These are phyloP conservation scores for Sinelater perroti DNA, from an alignment of 2,888 invertebrate genomes.

Conservation along the genomic window DNA sequence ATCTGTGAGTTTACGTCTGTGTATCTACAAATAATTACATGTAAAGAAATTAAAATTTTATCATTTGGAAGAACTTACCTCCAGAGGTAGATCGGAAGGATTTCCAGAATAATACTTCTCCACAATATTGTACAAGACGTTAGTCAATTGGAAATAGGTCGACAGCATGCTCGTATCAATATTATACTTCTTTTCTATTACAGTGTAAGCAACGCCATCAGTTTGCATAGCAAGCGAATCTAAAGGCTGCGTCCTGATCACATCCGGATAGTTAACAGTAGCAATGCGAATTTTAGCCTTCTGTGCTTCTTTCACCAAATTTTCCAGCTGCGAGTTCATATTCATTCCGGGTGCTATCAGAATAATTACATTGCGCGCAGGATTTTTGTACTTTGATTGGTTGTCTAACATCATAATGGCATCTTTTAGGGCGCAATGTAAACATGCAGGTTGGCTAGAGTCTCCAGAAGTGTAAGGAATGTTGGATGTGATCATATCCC, in stretches of 20 bases:
- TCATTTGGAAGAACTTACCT: slow-evolving; percentile 47
- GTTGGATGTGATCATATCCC: slow-evolving; percentile 61
- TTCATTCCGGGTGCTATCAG: slow-evolving; percentile 67
- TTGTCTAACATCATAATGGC: slow-evolving; percentile 63
- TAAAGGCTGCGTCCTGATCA: slow-evolving; percentile 59
- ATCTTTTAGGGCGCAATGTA: slow-evolving; percentile 61
- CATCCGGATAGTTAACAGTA: slow-evolving; percentile 66
- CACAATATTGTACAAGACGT: slow-evolving; percentile 62
- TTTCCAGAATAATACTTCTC: slow-evolving; percentile 62
- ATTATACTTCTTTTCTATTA: slow-evolving; percentile 65
- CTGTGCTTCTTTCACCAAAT: slow-evolving; percentile 59
- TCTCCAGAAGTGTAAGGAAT: slow-evolving; percentile 65
- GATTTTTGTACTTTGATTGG: slow-evolving; percentile 57
- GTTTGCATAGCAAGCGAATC: slow-evolving; percentile 62
- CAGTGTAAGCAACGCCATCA: slow-evolving; percentile 62
- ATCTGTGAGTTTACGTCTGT: slow-evolving; percentile 62
- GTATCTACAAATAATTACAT: slow-evolving; percentile 56
- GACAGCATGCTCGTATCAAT: slow-evolving; percentile 63
- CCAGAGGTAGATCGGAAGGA: slow-evolving; percentile 60
- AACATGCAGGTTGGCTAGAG: slow-evolving; percentile 61
- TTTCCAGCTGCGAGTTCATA: slow-evolving; percentile 57
- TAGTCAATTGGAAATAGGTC: slow-evolving; percentile 65
- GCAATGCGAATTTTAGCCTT: slow-evolving; percentile 62
- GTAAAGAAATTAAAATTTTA: not conserved
- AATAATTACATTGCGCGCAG: slow-evolving; percentile 65